A percentile compares a stretch with the other conserved stretches of the same genome.
These are phyloP conservation scores for Drepanosiphum platanoidis DNA, from an alignment of 2,888 invertebrate species.

Conservation along the genomic window DNA sequence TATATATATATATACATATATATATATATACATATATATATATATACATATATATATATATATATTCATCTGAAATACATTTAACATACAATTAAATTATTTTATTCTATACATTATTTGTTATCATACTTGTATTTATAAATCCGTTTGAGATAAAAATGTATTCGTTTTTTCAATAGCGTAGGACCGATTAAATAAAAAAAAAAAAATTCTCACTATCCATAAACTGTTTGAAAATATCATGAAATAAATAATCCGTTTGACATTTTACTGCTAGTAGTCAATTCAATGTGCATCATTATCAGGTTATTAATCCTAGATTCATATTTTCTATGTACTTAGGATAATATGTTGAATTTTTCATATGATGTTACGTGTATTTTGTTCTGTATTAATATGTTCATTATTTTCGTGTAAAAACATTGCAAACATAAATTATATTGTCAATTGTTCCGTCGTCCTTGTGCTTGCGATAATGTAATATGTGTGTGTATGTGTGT, in stretches of 20 bases:
- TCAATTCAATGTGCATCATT: too few species aligned
- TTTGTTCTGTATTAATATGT: conserved; percentile 5
- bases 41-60: neutral
- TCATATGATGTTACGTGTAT: neutral
- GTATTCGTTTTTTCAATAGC: neutral
- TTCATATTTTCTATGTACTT: neutral
- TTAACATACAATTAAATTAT: neutral
- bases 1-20: too few species aligned
- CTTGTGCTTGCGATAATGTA: neutral
- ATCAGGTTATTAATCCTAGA: too few species aligned
- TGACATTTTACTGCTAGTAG: too few species aligned
- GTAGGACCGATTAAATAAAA: too few species aligned
- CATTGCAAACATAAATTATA: neutral
- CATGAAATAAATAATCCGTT: too few species aligned
- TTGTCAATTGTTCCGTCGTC: neutral
- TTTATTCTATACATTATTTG: neutral
- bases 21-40: too few species aligned
- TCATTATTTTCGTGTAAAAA: neutral
- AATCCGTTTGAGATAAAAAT: conserved; percentile 8
- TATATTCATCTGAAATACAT: neutral
- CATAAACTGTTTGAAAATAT: too few species aligned
- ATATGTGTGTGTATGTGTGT: too few species aligned
- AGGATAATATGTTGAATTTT: too few species aligned
- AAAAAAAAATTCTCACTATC: too few species aligned
- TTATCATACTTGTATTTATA: neutral